Percentiles rank a stretch among this genome's conserved stretches.
phyloP scores from a whole-genome alignment of 2,888 invertebrate species.

The Drosophila prostipennis region DNA sequence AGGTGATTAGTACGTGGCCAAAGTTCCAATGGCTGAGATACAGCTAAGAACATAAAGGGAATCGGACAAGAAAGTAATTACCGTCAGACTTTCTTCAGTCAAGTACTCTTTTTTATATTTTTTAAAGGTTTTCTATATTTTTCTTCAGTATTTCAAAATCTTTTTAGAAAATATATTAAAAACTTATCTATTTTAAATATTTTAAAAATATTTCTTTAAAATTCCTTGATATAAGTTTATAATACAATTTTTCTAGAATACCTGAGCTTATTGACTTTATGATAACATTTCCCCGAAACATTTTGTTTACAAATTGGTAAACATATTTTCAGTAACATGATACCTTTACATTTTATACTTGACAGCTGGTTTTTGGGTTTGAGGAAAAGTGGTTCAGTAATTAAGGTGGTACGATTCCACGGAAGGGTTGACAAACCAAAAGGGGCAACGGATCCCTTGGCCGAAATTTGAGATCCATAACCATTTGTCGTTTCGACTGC shows the following conservation, averaged over 20 bases:
- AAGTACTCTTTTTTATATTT: not conserved
- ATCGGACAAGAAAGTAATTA: slow-evolving; percentile 12
- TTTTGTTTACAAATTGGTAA: not conserved
- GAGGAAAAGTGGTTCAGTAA: slow-evolving; percentile 11
- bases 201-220: no score
- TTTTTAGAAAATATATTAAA: no score
- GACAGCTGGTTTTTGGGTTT: slow-evolving; percentile 3
- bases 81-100: not conserved
- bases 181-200: no score
- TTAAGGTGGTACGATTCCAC: slow-evolving; percentile 8
- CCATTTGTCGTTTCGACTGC: slow-evolving; percentile 10
- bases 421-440: slow-evolving; percentile 22
- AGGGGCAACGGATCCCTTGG: slow-evolving; percentile 20
- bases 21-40: slow-evolving; percentile 14
- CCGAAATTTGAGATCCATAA: slow-evolving; percentile 41
- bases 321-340: slow-evolving; percentile 12
- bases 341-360: not conserved
- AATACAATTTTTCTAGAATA: no score
- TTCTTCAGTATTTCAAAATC: no score
- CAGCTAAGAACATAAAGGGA: not conserved
- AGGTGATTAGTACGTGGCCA: slow-evolving; percentile 50
- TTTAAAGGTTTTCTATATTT: no score
- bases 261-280: no score
- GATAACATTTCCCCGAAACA: no score
- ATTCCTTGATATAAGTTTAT: no score